Percentiles rank a stretch among this genome's conserved stretches.
phyloP scores from a whole-genome alignment of 2,797 vertebrate genomes.

The Ficedula albicollis region DNA sequence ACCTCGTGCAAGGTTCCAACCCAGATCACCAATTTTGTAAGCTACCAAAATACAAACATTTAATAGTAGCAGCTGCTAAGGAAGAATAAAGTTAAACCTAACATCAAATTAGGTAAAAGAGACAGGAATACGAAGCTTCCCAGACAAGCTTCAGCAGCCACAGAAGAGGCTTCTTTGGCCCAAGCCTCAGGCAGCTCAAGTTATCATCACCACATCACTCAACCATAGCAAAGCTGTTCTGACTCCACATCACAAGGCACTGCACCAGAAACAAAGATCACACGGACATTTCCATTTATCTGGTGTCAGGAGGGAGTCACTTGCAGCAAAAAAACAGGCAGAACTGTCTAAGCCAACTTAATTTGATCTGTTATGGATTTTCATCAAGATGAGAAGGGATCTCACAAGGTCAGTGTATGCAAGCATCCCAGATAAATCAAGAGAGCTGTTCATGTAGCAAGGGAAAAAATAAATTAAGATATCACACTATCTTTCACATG shows the following conservation, averaged over 20 bases:
- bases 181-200: conserved; percentile 13
- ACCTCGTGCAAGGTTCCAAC: conserved; percentile 44
- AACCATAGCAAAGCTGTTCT: conserved; percentile 27
- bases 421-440: neutral
- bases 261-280: conserved; percentile 27
- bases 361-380: neutral
- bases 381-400: neutral
- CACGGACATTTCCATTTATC: neutral
- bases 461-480: neutral
- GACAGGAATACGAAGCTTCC: neutral
- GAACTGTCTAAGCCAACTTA: neutral
- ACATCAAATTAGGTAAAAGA: neutral
- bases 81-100: conserved; percentile 48
- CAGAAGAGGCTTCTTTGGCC: neutral
- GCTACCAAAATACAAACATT: conserved; percentile 71
- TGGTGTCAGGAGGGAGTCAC: conserved; percentile 18
- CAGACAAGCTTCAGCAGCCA: conserved; percentile 11
- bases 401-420: neutral
- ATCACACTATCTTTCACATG: neutral
- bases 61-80: conserved; percentile 58
- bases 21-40: conserved; percentile 65
- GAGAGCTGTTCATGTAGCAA: neutral
- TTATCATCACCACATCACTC: conserved; percentile 14
- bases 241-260: conserved; percentile 7
- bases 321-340: neutral